Conservation (phyloP, 2,113 vertebrate genomes). For the Hoplias malabaricus region DNA sequence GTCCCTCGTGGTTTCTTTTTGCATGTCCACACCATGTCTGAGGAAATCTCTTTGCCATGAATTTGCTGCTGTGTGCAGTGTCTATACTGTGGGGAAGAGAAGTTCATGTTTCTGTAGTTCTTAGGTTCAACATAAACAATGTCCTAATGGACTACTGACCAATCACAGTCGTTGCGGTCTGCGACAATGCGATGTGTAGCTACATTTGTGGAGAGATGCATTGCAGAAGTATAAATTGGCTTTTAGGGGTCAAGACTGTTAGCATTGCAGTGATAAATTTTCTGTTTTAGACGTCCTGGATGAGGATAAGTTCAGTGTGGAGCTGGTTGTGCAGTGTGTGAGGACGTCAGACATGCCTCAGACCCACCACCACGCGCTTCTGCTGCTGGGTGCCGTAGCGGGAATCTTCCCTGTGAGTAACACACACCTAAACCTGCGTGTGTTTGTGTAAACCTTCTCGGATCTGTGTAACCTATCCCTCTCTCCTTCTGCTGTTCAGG, state of each 20-base stretch:
- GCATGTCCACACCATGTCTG: too few relatives aligned
- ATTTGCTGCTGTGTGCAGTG: too few relatives aligned
- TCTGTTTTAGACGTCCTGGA: slow-evolving; percentile 78
- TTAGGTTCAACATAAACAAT: too few relatives aligned
- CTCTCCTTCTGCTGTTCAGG: slow-evolving; percentile 69
- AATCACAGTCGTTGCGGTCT: too few relatives aligned
- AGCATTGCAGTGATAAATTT: neutral
- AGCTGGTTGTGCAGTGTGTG: slow-evolving; percentile 92
- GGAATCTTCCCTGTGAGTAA: slow-evolving; percentile 89
- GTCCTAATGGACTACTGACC: too few relatives aligned
- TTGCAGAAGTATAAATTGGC: too few relatives aligned
- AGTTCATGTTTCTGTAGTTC: too few relatives aligned
- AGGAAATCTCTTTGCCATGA: too few relatives aligned
- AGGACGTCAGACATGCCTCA: slow-evolving; percentile 88
- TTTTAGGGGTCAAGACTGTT: neutral
- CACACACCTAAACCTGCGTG: neutral
- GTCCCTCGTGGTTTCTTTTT: too few relatives aligned
- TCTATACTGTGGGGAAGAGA: too few relatives aligned
- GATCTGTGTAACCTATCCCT: neutral
- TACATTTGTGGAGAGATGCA: too few relatives aligned
- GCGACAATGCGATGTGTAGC: too few relatives aligned
- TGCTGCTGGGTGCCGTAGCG: slow-evolving; percentile 85
- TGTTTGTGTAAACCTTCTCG: neutral
- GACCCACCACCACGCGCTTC: slow-evolving; percentile 93
- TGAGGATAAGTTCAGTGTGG: slow-evolving; percentile 93